These are phyloP conservation scores for Drosophila mayaguana DNA, from an alignment of 2,888 invertebrate species.

Conservation along the genomic window DNA sequence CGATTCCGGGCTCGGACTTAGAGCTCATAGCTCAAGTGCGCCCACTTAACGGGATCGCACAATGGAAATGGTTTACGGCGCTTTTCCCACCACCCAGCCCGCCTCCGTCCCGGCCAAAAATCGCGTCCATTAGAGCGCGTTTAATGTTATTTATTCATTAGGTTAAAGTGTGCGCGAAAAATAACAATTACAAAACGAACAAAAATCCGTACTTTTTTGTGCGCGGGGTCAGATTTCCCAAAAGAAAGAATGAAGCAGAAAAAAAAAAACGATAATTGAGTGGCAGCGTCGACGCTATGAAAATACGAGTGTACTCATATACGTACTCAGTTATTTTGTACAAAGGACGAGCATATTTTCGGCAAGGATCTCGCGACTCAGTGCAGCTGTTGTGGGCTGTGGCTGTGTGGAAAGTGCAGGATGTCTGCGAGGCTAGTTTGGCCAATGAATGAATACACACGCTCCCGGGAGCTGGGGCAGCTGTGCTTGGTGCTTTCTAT, in stretches of 20 bases:
- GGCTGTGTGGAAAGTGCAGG: conserved; percentile 47
- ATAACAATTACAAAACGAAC: conserved; percentile 72
- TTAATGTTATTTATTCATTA: conserved; percentile 83
- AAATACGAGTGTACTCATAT: conserved; percentile 63
- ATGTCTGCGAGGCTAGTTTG: conserved; percentile 28
- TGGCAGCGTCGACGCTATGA: conserved; percentile 60
- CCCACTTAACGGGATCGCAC: conserved; percentile 67
- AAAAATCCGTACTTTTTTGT: conserved; percentile 50
- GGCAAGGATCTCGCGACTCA: conserved; percentile 41
- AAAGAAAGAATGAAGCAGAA: conserved; percentile 36
- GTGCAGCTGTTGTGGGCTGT: conserved; percentile 62
- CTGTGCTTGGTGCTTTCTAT: conserved; percentile 36
- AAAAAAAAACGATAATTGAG: conserved; percentile 69
- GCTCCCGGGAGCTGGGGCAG: conserved; percentile 10
- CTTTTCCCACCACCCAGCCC: conserved; percentile 63
- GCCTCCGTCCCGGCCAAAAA: conserved; percentile 43
- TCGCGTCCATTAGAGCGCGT: conserved; percentile 78
- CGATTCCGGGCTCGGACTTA: conserved; percentile 36
- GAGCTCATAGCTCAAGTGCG: conserved; percentile 52
- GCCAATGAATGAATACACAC: background rate
- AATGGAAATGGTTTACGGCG: conserved; percentile 68
- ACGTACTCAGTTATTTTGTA: conserved; percentile 29
- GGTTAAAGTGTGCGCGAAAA: conserved; percentile 78
- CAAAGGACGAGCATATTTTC: conserved; percentile 51
- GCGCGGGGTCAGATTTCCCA: conserved; percentile 70